These are phyloP conservation scores for Alces alces DNA, from an alignment of 2,113 vertebrate species.

Conservation along the genomic window DNA sequence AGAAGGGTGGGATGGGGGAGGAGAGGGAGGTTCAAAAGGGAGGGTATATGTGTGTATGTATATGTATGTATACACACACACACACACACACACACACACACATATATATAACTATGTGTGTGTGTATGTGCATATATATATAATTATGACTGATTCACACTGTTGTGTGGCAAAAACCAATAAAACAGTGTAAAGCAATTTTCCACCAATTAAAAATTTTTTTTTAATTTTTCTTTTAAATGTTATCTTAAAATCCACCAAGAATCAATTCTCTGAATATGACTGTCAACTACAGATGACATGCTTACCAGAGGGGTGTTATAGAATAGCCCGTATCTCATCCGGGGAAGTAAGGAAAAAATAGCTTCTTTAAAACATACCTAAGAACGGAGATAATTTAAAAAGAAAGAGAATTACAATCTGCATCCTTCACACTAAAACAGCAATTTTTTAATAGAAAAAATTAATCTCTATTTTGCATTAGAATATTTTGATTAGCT, in stretches of 20 bases:
- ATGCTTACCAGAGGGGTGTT: slow-evolving; percentile 95
- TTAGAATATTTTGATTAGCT: background rate
- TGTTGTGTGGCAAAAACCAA: background rate
- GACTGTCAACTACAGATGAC: background rate
- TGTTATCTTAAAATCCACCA: background rate
- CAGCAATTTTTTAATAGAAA: background rate
- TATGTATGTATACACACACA: too few species aligned
- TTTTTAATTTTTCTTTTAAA: background rate
- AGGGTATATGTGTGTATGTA: background rate
- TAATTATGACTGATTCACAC: background rate
- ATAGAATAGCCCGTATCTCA: slow-evolving; percentile 97
- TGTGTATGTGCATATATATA: accelerated
- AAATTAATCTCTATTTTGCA: background rate
- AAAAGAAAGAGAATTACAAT: background rate
- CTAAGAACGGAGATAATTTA: slow-evolving; percentile 76
- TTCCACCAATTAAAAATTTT: background rate
- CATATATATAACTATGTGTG: background rate
- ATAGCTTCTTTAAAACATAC: slow-evolving; percentile 95
- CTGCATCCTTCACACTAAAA: background rate
- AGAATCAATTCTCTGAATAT: background rate
- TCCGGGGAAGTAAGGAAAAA: slow-evolving; percentile 94
- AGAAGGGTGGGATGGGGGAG: background rate
- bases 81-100: too few species aligned
- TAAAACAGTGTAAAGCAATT: background rate
- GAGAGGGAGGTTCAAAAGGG: background rate